A percentile compares a stretch with the other conserved stretches of the same genome.
phyloP scores from a whole-genome alignment of 2,797 vertebrate species.

The Triplophysa yarkandensis region DNA sequence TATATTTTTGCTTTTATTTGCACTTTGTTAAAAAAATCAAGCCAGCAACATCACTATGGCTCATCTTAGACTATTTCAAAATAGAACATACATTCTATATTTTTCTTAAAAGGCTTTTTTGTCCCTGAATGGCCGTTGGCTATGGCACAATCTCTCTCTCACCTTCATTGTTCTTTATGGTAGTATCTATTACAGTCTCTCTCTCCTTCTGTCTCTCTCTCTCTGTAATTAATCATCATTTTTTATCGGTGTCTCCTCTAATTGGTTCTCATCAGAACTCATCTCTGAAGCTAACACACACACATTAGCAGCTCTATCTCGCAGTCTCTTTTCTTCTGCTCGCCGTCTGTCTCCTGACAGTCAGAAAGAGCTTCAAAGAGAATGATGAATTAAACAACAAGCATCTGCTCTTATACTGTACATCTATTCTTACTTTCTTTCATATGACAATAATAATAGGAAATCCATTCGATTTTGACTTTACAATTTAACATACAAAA shows the following conservation, averaged over 20 bases:
- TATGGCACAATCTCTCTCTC: not conserved
- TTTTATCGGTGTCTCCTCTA: slow-evolving; percentile 89
- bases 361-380: slow-evolving; percentile 17
- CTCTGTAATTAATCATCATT: slow-evolving; percentile 92
- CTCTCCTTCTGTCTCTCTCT: slow-evolving; percentile 62
- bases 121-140: not conserved
- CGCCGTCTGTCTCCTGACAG: slow-evolving; percentile 31
- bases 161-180: slow-evolving; percentile 19
- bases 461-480: not conserved
- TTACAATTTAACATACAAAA: not conserved
- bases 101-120: slow-evolving; percentile 1
- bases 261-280: slow-evolving; percentile 90
- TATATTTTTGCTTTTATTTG: too few relatives aligned
- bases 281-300: slow-evolving; percentile 66
- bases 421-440: slow-evolving; percentile 1
- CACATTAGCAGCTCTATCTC: slow-evolving; percentile 30
- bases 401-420: slow-evolving; percentile 11
- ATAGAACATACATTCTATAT: not conserved
- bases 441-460: not conserved
- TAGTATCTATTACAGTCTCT: slow-evolving; percentile 38
- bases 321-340: slow-evolving; percentile 19
- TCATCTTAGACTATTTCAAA: not conserved
- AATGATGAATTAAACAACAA: not conserved
- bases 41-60: not conserved
- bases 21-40: not conserved